Evolutionary conservation across 2,888 invertebrate species (phyloP).

Genomic region (Lacanobia oleracea): DNA sequence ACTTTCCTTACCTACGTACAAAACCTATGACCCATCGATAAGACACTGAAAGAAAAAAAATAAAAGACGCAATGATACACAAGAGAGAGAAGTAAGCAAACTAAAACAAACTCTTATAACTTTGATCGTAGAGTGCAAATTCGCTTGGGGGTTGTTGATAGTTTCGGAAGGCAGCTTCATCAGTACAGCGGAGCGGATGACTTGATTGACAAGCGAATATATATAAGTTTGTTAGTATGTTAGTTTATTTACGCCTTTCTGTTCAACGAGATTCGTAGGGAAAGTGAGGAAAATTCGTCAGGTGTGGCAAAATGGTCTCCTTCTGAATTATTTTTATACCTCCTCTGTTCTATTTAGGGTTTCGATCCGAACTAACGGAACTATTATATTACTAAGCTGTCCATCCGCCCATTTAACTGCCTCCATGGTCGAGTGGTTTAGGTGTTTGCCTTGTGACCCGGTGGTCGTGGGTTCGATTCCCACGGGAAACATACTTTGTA

Average conservation of each 20-base stretch:
- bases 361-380: neutral
- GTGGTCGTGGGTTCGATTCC: no score
- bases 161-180: slow-evolving; percentile 39
- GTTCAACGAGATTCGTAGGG: slow-evolving; percentile 8
- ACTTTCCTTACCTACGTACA: slow-evolving; percentile 23
- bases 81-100: slow-evolving; percentile 19
- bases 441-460: no score
- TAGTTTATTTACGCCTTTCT: slow-evolving; percentile 30
- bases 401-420: neutral
- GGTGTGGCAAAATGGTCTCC: neutral
- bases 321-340: neutral
- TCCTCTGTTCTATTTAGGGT: neutral
- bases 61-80: slow-evolving; percentile 54
- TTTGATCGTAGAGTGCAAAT: slow-evolving; percentile 39
- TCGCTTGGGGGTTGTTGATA: slow-evolving; percentile 51
- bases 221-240: slow-evolving; percentile 32
- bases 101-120: slow-evolving; percentile 44
- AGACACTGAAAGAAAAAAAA: slow-evolving; percentile 58
- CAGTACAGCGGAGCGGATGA: slow-evolving; percentile 51
- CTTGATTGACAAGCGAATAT: slow-evolving; percentile 58
- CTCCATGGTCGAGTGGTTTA: no score
- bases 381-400: neutral
- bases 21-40: slow-evolving; percentile 45
- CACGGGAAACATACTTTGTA: no score
- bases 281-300: neutral